These are phyloP conservation scores for Syritta pipiens DNA, from an alignment of 2,888 invertebrate genomes.

Conservation along the genomic window DNA sequence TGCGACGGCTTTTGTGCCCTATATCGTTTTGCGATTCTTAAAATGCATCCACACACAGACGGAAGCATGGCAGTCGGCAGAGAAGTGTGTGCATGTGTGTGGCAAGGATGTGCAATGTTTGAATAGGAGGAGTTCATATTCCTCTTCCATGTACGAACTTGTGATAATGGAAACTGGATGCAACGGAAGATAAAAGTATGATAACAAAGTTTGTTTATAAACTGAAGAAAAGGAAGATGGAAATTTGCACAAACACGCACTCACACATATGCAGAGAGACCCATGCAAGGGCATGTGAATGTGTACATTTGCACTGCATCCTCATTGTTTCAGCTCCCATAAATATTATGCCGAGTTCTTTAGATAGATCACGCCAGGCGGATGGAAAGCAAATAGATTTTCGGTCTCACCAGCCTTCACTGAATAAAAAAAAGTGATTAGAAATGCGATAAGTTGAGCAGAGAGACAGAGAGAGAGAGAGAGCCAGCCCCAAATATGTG, in stretches of 20 bases:
- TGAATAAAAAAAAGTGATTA: conserved; percentile 31
- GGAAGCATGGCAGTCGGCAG: not conserved
- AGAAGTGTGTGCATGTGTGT: not conserved
- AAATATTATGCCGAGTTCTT: conserved; percentile 57
- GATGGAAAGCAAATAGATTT: conserved; percentile 56
- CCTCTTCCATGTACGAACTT: conserved; percentile 43
- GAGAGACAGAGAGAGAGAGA: not conserved
- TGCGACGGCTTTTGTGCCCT: conserved; percentile 38
- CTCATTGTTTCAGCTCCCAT: conserved; percentile 51
- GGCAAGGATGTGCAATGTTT: conserved; percentile 28
- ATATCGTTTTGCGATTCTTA: conserved; percentile 50
- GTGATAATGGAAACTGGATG: conserved; percentile 67
- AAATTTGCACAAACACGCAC: conserved; percentile 34
- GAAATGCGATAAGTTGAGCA: conserved; percentile 9
- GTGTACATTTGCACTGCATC: conserved; percentile 31
- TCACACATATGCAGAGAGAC: not conserved
- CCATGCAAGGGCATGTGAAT: conserved; percentile 4
- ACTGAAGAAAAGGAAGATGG: conserved; percentile 57
- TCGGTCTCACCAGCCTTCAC: conserved; percentile 14
- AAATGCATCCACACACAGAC: conserved; percentile 25
- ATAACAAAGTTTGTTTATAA: conserved; percentile 68
- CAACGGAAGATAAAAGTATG: conserved; percentile 65
- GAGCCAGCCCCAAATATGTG: conserved; percentile 18
- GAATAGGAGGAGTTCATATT: conserved; percentile 49
- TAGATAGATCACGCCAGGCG: conserved; percentile 44